Evolutionary conservation across 2,113 vertebrate species (phyloP).

Genomic region (Acanthochromis polyacanthus): DNA sequence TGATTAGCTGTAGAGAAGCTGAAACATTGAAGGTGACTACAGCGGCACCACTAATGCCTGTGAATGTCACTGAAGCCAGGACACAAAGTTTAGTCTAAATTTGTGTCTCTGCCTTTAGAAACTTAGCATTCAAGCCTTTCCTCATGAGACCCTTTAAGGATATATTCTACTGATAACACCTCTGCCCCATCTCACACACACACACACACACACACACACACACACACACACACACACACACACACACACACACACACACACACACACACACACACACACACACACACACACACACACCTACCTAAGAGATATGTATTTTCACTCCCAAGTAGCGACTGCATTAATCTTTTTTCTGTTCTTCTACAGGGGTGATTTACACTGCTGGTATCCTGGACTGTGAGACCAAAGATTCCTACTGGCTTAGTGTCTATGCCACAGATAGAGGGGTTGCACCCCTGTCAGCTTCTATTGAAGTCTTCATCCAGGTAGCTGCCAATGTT

Average conservation of each 20-base stretch:
- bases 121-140: slow-evolving; percentile 63
- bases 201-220: neutral
- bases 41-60: slow-evolving; percentile 63
- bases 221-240: slow-evolving; percentile 16
- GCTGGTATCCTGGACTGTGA: slow-evolving; percentile 94
- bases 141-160: slow-evolving; percentile 38
- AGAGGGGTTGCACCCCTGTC: slow-evolving; percentile 90
- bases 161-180: slow-evolving; percentile 38
- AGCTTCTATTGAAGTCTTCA: slow-evolving; percentile 92
- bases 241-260: slow-evolving; percentile 14
- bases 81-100: slow-evolving; percentile 56
- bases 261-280: slow-evolving; percentile 11
- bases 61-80: slow-evolving; percentile 77
- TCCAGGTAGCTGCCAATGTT: slow-evolving; percentile 81
- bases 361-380: slow-evolving; percentile 93
- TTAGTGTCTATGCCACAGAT: slow-evolving; percentile 93
- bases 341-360: slow-evolving; percentile 55
- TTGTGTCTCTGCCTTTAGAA: slow-evolving; percentile 50
- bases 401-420: slow-evolving; percentile 93
- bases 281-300: slow-evolving; percentile 24
- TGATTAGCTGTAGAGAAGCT: slow-evolving; percentile 78
- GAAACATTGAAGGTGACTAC: slow-evolving; percentile 81
- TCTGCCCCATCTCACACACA: slow-evolving; percentile 5
- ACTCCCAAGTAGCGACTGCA: slow-evolving; percentile 28
- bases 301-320: slow-evolving; percentile 51